phyloP scores from a whole-genome alignment of 1,140 invertebrate species.

The Drosophila neocordata region DNA sequence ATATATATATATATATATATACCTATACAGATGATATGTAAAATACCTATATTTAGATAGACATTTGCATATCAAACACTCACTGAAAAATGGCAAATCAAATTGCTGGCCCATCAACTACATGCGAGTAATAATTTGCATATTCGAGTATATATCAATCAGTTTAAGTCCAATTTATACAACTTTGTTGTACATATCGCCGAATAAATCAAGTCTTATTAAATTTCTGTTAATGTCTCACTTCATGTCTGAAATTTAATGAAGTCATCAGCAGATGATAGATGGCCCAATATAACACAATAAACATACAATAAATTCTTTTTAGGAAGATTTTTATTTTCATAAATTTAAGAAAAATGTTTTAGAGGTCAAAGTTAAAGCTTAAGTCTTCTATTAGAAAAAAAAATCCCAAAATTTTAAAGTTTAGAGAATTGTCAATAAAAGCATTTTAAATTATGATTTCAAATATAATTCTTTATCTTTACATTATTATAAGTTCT shows the following conservation, averaged over 20 bases:
- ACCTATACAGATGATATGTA: constrained; percentile 3
- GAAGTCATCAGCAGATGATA: neutral
- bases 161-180: constrained; percentile 49
- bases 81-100: constrained; percentile 69
- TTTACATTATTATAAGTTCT: too few species aligned
- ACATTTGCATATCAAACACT: constrained; percentile 36
- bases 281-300: too few species aligned
- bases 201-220: constrained; percentile 45
- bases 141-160: constrained; percentile 62
- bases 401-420: too few species aligned
- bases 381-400: too few species aligned
- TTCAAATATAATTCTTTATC: too few species aligned
- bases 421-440: too few species aligned
- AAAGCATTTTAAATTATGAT: too few species aligned
- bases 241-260: neutral
- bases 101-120: constrained; percentile 56
- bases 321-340: neutral
- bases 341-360: too few species aligned
- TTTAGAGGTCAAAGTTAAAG: neutral
- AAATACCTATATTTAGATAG: constrained; percentile 11
- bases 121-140: constrained; percentile 52
- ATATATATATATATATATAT: neutral
- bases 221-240: neutral
- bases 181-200: constrained; percentile 11
- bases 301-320: neutral